A percentile compares a stretch with the other conserved stretches of the same genome.
These are phyloP conservation scores for Macaca nemestrina DNA, from an alignment of 2,113 vertebrate genomes.

Conservation along the genomic window DNA sequence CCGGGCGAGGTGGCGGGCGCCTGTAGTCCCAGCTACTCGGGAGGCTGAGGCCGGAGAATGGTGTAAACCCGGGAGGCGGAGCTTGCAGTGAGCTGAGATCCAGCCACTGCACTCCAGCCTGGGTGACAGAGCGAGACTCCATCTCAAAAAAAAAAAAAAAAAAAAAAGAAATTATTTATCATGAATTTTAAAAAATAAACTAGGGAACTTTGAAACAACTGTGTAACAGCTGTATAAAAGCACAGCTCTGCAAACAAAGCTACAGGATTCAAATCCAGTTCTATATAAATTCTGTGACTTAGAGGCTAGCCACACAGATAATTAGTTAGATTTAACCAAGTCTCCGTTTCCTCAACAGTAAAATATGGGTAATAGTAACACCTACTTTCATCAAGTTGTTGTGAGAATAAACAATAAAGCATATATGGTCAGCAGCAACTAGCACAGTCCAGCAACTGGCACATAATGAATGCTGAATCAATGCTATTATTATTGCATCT, in stretches of 20 bases:
- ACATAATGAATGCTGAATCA: not conserved
- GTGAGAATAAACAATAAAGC: not conserved
- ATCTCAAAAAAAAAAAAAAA: too few relatives aligned
- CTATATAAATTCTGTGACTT: not conserved
- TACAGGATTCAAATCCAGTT: not conserved
- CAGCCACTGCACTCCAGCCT: too few relatives aligned
- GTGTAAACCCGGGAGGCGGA: too few relatives aligned
- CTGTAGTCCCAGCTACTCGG: too few relatives aligned
- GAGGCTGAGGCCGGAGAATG: too few relatives aligned
- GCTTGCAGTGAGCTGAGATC: too few relatives aligned
- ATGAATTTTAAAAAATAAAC: constrained; percentile 33
- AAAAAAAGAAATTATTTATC: not conserved
- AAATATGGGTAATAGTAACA: not conserved
- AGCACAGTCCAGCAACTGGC: not conserved
- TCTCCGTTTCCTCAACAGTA: not conserved
- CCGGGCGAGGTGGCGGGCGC: too few relatives aligned
- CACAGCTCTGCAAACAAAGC: not conserved
- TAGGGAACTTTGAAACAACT: not conserved
- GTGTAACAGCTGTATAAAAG: not conserved
- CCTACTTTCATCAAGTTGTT: not conserved
- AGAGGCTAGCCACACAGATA: not conserved
- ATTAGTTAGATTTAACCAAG: not conserved
- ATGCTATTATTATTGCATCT: not conserved
- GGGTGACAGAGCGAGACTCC: too few relatives aligned
- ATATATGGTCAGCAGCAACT: not conserved